Base-by-base conservation (phyloP, 2,888 invertebrate species). In the Imbricaverruca yamaguchii region DNA sequence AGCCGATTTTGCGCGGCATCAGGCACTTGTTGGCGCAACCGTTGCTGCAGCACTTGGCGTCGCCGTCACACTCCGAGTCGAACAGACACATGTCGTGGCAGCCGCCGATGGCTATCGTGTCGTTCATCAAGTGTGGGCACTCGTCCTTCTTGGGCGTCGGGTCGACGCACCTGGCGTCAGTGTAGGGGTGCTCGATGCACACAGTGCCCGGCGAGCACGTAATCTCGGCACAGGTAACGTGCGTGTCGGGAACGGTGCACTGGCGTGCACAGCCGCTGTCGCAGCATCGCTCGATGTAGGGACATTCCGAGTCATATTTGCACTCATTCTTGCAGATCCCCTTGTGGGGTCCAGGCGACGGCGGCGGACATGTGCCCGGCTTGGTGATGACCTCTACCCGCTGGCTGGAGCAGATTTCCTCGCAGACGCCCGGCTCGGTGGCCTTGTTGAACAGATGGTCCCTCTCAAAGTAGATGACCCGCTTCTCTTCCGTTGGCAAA, bases 41-140 rank as follows among this genome's bases (percentile, higher is more conserved):
- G 65, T 65, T 65, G 65, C 12, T n/a, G 23, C 65, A 65, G 65
- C 65, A 65, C 65, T 65, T 65, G 65, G 65, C 65, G n/a, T n/a
- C 65, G 8, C 23, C 65, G 65, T 65, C 65, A 10, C 65, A 65
- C 65, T 65, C n/a, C 23, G 65, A 8, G 23, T 65, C 65, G 65
- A n/a, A 23, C 18, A 7, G 65, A 23, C 65, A 65, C 65, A 65
- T 23, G 65, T 65, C 65, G 9, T 65, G n/a, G 65, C 65, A 65
- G 65, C 65, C 65, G 23, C 65, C 65, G 65, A 65, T 65, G 18
- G 65, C n/a, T 6, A 10, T 18, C 10, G 23, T 23, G 65, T 23
- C 9, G n/a, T 23, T 12, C n/a, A 12, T 9, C 23, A 23, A 8
- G 15, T 23, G 9, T 10, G 65, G 65, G 23, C 65, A 65, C 10